Evolutionary conservation across 2,888 invertebrate species (phyloP), one percentile per base, ranked within the genome.

Genomic region (Idaea dimidiata): DNA sequence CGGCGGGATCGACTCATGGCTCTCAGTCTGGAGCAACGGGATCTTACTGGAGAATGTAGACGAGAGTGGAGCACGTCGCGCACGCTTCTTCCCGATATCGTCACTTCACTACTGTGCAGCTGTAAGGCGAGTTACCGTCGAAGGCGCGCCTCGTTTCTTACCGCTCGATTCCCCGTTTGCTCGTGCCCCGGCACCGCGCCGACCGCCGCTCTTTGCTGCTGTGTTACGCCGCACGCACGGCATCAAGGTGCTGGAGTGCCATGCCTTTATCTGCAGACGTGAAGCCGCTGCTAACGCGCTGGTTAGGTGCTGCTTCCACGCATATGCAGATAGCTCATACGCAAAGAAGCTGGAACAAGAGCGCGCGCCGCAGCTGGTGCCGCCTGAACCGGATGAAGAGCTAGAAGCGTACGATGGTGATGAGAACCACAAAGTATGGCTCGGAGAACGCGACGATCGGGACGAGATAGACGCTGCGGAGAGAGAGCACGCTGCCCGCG

Each of bases 191-290:
- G 97, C 98, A 72, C 96, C 97, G 62, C 95, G 97, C 71, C 99
- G 99, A 86, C 99, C 99, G 63, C 99, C 99, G 32, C 94, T 99
- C 67, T 98, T 99, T 88, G 99, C 99, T 56, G 99, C 99, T 76
- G 99, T 99, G 68, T 93, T 99, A 75, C 95, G 99, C 59, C 95
- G 99, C 71, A 99, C 99, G 58, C 97, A 97, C 59, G 99, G 99
- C 61, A 99, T 99, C 76, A 99, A 99, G 90, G 99, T 99, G 63
- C 94, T 99, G 69, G 99, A 99, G 92, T 99, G 99, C 93, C 99
- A 99, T 92, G 98, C 99, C 69, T 99, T 99, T 89, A 98, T 99
- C 80, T 98, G 99, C 90, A 97, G 98, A 76, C 95, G 98, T 64
- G 98, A 98, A 87, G 97, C 98, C 83, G 99, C 99, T 58, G 99